phyloP scores from a whole-genome alignment of 2,888 invertebrate species.

The Yponomeuta malinellus region DNA sequence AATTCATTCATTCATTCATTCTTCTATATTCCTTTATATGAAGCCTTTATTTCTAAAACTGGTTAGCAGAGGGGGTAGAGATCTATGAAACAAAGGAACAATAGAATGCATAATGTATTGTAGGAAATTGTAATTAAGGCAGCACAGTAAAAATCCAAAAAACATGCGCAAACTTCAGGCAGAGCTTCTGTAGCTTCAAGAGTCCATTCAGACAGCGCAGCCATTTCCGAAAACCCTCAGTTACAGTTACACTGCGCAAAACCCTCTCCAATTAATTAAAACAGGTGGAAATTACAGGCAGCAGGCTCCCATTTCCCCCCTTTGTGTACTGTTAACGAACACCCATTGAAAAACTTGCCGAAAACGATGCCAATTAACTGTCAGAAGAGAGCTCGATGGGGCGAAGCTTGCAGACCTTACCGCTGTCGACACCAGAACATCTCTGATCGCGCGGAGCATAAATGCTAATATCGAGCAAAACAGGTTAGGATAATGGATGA shows the following conservation, averaged over 20 bases:
- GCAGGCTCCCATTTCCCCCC: not conserved
- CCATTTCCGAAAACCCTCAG: not conserved
- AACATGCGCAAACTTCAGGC: too few relatives aligned
- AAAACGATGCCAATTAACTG: not conserved
- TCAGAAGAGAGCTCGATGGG: not conserved
- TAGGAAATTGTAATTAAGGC: too few relatives aligned
- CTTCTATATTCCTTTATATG: too few relatives aligned
- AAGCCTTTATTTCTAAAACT: too few relatives aligned
- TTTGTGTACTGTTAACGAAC: not conserved
- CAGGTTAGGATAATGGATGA: not conserved
- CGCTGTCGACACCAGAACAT: not conserved
- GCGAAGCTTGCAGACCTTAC: too few relatives aligned
- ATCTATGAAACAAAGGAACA: too few relatives aligned
- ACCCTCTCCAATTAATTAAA: not conserved
- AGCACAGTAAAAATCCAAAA: too few relatives aligned
- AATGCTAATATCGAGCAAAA: not conserved
- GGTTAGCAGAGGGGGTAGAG: too few relatives aligned
- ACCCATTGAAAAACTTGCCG: slow-evolving; percentile 1
- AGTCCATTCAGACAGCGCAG: not conserved
- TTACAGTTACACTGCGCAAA: not conserved
- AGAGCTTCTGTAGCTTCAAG: too few relatives aligned
- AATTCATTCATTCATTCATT: too few relatives aligned
- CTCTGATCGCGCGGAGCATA: not conserved
- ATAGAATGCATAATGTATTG: too few relatives aligned
- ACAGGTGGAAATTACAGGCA: not conserved